phyloP scores from a whole-genome alignment of 2,888 invertebrate genomes.

The Lacanobia wlatinum region DNA sequence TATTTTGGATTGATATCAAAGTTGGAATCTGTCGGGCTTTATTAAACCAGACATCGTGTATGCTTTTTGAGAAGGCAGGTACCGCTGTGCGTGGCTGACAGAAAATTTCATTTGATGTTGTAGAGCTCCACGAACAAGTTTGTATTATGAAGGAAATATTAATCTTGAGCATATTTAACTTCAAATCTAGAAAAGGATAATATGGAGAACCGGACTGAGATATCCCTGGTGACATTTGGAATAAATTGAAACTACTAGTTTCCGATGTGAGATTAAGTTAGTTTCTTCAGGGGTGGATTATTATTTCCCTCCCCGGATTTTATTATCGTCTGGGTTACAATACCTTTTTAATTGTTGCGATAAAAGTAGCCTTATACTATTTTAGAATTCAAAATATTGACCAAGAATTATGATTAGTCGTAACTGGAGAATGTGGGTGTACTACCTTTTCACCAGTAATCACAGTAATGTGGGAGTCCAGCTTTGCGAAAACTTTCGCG shows the following conservation, averaged over 20 bases:
- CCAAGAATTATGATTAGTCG: too few species aligned
- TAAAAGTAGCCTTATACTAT: too few species aligned
- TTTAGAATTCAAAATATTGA: too few species aligned
- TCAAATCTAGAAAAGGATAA: constrained; percentile 24
- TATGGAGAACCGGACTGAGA: neutral
- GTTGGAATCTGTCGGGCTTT: constrained; percentile 29
- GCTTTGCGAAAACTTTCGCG: neutral
- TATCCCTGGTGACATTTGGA: neutral
- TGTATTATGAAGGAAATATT: constrained; percentile 30
- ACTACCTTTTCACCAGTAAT: too few species aligned
- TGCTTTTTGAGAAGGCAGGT: constrained; percentile 17
- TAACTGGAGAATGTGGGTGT: too few species aligned
- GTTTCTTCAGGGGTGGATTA: neutral
- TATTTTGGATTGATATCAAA: constrained; percentile 41
- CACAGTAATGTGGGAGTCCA: too few species aligned
- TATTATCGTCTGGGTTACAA: too few species aligned
- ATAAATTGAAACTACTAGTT: constrained; percentile 8
- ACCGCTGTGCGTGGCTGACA: neutral
- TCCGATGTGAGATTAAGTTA: neutral
- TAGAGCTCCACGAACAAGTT: constrained; percentile 20
- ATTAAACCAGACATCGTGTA: constrained; percentile 23
- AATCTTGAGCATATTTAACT: constrained; percentile 30
- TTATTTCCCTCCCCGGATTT: too few species aligned
- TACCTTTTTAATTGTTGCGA: too few species aligned
- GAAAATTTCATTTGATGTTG: constrained; percentile 42